Evolutionary conservation across 2,113 vertebrate genomes (phyloP).

Genomic region (Salvelinus fontinalis): DNA sequence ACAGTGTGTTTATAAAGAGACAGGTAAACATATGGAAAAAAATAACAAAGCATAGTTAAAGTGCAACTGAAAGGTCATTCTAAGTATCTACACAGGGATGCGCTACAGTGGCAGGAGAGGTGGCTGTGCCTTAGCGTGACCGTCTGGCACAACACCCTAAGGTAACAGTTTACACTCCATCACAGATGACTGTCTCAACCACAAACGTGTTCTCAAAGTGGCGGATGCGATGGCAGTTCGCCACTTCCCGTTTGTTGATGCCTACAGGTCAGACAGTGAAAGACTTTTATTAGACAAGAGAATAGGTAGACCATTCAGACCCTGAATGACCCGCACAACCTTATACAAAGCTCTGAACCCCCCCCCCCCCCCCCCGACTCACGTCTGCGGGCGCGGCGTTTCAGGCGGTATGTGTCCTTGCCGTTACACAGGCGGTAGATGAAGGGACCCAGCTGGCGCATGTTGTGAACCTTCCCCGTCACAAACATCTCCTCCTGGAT

Average conservation of each 20-base stretch:
- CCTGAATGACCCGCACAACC: no score
- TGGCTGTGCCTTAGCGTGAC: conserved; percentile 37
- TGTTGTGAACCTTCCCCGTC: conserved; percentile 83
- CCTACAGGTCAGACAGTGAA: conserved; percentile 66
- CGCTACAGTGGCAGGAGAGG: conserved; percentile 67
- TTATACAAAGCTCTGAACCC: no score
- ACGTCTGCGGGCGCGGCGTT: conserved; percentile 80
- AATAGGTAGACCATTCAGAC: no score
- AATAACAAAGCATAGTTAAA: conserved; percentile 29
- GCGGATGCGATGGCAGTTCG: conserved; percentile 85
- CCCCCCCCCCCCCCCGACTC: conserved; percentile 50
- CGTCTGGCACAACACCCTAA: no score
- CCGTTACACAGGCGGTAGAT: conserved; percentile 87
- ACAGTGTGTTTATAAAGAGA: background rate
- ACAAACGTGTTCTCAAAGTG: conserved; percentile 97
- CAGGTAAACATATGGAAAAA: background rate
- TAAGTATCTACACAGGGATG: conserved; percentile 43
- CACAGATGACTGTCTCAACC: conserved; percentile 91
- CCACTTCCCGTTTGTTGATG: conserved; percentile 81
- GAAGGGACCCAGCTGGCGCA: conserved; percentile 87
- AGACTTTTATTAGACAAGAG: background rate
- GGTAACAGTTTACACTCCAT: conserved; percentile 56
- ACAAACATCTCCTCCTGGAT: conserved; percentile 95
- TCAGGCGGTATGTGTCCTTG: conserved; percentile 90
- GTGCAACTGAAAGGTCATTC: conserved; percentile 57